Evolutionary conservation across 64 coral and sea anemone species (phyloP).

Genomic region (Anthopleura sola): DNA sequence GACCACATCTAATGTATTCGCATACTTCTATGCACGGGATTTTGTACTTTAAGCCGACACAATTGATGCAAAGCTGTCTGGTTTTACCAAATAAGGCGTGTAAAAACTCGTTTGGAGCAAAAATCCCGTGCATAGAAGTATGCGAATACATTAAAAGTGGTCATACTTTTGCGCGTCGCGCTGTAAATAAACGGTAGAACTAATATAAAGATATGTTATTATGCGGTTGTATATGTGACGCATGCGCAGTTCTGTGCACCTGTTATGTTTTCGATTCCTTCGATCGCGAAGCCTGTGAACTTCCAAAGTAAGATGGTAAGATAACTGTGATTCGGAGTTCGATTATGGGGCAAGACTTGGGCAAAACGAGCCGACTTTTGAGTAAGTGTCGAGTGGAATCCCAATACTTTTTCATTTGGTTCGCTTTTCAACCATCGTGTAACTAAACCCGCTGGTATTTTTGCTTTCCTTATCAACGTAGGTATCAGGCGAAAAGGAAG

Average conservation of each 20-base stretch:
- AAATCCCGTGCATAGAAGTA: too few species aligned
- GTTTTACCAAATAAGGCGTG: too few species aligned
- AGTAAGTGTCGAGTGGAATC: constrained; percentile 22
- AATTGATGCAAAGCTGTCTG: too few species aligned
- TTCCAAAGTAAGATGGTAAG: not conserved
- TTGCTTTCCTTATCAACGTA: not conserved
- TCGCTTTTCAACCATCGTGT: not conserved
- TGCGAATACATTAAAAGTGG: too few species aligned
- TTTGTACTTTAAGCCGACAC: too few species aligned
- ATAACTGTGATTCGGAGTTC: not conserved
- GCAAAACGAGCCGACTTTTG: constrained; percentile 64
- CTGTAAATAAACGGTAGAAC: not conserved
- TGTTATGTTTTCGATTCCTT: constrained; percentile 17
- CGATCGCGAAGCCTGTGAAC: not conserved
- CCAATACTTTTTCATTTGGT: not conserved
- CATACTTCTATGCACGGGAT: too few species aligned
- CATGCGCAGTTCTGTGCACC: constrained; percentile 23
- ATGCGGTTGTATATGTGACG: not conserved
- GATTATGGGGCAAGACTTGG: constrained; percentile 65
- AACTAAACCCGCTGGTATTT: not conserved
- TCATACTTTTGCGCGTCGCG: too few species aligned
- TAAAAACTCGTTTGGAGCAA: too few species aligned
- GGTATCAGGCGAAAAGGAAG: constrained; percentile 62
- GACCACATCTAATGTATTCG: too few species aligned
- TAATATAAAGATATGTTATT: not conserved